Evolutionary conservation across 2,888 invertebrate genomes (phyloP), one percentile per base, ranked within the genome.

Genomic region (Drosophila parthenogenetica): DNA sequence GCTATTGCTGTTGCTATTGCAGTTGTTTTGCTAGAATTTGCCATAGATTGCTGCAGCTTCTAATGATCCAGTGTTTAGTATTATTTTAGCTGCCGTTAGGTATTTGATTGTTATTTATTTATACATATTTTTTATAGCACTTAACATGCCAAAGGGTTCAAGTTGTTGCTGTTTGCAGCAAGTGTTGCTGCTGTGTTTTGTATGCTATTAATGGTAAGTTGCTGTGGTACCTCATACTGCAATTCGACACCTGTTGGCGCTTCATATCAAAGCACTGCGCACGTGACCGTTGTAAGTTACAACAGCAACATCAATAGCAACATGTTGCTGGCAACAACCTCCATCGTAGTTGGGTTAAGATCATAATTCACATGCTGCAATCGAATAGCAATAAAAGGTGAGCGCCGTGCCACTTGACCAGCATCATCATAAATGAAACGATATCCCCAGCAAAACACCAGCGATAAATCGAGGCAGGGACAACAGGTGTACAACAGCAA

Each of bases 351-450:
- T 58, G 35, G 42, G 59, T 64, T 62, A 73, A 69, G 79, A 73
- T 79, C 79, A 84, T 83, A 83, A 83, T 74, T 85, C 81, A 83
- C 84, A 72, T 67, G 51, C 51, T 70, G 65, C 73, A 77, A 77
- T 77, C 71, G 70, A 70, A 68, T 48, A 50, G 73, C 70, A 78
- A 79, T 76, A 79, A 79, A 78, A 68, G 66, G 66, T 74, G 51
- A 77, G 65, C 75, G 58, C 48, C 57, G 57, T 48, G 37, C 50
- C 50, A 50, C 50, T 49, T 32, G 49, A 35, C 40, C 53, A 43
- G 10, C 62, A 76, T 65, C 70, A 70, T 66, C 69, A 76, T 66
- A 65, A 77, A 64, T 62, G 66, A 67, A 65, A 74, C 70, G 74
- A 74, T 73, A 68, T 69, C 55, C 46, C 50, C 79, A 46, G 57